Base-by-base conservation (phyloP, 2,888 invertebrate species). In the Monoplex corrugatus region DNA sequence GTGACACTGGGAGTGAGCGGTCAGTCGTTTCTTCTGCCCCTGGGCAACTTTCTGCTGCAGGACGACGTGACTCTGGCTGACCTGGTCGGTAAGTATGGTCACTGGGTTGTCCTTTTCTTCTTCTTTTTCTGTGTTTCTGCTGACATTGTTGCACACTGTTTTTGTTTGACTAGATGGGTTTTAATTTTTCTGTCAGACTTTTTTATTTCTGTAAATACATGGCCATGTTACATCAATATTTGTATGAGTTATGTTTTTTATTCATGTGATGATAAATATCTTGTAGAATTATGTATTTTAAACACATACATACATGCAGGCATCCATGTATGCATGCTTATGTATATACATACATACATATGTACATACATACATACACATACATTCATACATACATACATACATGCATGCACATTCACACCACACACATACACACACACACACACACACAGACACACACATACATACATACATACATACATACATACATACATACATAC, bases 1-100 rank as follows among this genome's bases (percentile, higher is more conserved):
- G 78, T 92, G 86, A 92, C 93, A 13, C 92, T 94, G 68, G 91
- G 92, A 44, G 86, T 93, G 43, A 94, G 94, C 89, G 91, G 92
- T 63, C 93, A 93, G 84, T 94, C 94, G 2, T 88, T 94, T 40
- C 91, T 94, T 78, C 91, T 92, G 57, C 91, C 94, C 45, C 75
- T 94, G 43, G 93, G 93, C 87, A 91, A 93, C 50, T 92, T 94
- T 82, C 91, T 94, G 50, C 91, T 94, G 32, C 92, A 93, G 91
- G 92, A 91, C 68, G 92, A 93, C 40, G 92, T 93, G 28, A 92
- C 93, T 38, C 80, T 91, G 45, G 92, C 94, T 45, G 94, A 94
- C 90, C 91, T 93, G 28, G 91, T 93, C 87, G 94, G 94, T 94
- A 89, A 87, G 91, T 87, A n/a, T n/a, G 68, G n/a, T 13, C 23